phyloP scores from a whole-genome alignment of 1,140 invertebrate species.

The Zaprionus vittiger region DNA sequence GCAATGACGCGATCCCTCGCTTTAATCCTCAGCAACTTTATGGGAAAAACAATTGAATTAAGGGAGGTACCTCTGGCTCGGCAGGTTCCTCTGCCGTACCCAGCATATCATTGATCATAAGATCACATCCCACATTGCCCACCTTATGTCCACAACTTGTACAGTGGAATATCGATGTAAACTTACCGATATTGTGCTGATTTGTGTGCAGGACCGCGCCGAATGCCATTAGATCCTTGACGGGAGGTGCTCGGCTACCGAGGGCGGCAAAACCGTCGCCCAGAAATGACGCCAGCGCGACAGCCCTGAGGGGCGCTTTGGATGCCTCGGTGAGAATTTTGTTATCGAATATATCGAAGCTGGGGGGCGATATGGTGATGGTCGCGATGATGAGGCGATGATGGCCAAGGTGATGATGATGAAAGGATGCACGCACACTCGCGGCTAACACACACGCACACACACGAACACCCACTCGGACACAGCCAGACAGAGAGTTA shows the following conservation, averaged over 20 bases:
- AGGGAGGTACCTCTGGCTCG: not conserved
- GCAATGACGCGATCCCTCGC: not conserved
- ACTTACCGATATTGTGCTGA: constrained; percentile 84
- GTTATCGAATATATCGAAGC: constrained; percentile 75
- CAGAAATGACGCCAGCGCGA: constrained; percentile 85
- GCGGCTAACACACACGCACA: constrained; percentile 22
- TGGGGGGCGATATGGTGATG: constrained; percentile 59
- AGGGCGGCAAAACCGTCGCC: constrained; percentile 84
- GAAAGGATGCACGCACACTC: constrained; percentile 17
- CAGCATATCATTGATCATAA: not conserved
- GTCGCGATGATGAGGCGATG: constrained; percentile 32
- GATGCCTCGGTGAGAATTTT: constrained; percentile 84
- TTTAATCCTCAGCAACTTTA: not conserved
- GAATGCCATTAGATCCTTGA: constrained; percentile 84
- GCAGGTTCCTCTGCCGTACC: not conserved
- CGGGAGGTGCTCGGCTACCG: constrained; percentile 80
- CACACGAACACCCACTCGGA: constrained; percentile 11
- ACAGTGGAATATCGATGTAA: not conserved
- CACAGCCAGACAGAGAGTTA: not conserved
- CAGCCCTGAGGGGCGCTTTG: constrained; percentile 84
- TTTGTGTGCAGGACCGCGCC: constrained; percentile 84
- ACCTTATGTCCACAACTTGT: too few relatives aligned
- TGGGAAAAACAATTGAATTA: not conserved
- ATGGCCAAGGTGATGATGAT: constrained; percentile 31
- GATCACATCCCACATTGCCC: too few relatives aligned